Evolutionary conservation across 2,113 vertebrate genomes (phyloP), one percentile per base, ranked within the genome.

Genomic region (Hepsetus odoe): DNA sequence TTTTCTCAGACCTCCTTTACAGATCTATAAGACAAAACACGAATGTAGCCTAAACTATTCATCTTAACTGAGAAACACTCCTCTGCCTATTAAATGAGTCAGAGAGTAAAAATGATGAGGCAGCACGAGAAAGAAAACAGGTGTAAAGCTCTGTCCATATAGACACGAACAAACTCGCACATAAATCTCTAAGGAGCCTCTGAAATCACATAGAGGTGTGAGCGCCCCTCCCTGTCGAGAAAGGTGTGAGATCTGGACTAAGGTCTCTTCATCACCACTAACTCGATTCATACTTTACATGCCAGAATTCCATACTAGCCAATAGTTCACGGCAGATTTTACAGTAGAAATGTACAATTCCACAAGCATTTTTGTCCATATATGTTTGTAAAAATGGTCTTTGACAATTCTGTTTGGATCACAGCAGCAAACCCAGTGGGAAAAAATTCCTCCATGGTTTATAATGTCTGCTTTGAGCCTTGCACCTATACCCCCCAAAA

Each of bases 131-230:
- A 62, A 68, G 16, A 51, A 83, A 72, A 84, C 44, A 77, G 72
- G 68, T 74, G 74, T 53, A 76, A 65, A 56, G 35, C 49, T 18
- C 22, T 40, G 12, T 30, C 30, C 11, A 3, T 40, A 40, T 65
- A 67, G 55, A 73, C 59, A 68, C 68, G 75, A 24, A 76, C 81
- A 78, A 24, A 76, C 81, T 64, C n/a, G 69, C 65, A 79, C 44
- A 67, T 32, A 55, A 18, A 51, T 26, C 35, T 62, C 51, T 35
- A 33, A 22, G 5, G 49, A 20, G 16, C 49, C 49, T 51, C 49
- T n/a, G 20, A 20, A 51, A 26, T n/a, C 71, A 35, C 53, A 38
- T 62, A 32, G 40, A 14, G 55, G 40, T 14, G 2, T 75, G 28
- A 68, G 16, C 10, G 13, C 28, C 20, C 5, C 61, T 26, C 28